Evolutionary conservation across 2,888 invertebrate genomes (phyloP), one percentile per base, ranked within the genome.

Genomic region (Lymantria monacha): DNA sequence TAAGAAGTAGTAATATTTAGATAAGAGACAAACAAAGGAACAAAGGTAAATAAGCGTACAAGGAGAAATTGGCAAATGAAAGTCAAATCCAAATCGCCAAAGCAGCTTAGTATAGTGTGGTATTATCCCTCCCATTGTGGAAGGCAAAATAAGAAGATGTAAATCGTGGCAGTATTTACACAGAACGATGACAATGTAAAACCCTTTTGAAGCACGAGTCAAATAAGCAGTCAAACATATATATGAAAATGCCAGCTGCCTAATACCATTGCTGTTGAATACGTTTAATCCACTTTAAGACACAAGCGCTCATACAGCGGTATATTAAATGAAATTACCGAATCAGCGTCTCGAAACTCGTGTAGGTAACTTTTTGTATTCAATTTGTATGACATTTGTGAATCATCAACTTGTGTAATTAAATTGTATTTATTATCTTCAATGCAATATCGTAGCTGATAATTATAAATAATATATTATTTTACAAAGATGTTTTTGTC

Each of bases 351-450:
- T 51, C 10, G 15, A 41, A 30, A 40, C 41, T 43, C 43, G 37
- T 36, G 37, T 22, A 55, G 46, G 45, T 51, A 48, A 46, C 48
- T 53, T 53, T 51, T 53, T 49, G 43, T 41, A 54, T 57, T 52
- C 59, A 62, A 67, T 69, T 66, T 62, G 59, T 61, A 60, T 65
- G 64, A 69, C 57, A 62, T 69, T 72, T 61, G 58, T 58, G 57
- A 62, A 62, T 69, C 69, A 69, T 71, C 69, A 68, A 72, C 71
- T 61, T 52, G 55, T 56, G 61, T 71, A 71, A 74, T 74, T 66
- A 70, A 70, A 74, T 71, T 65, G 68, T 66, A 61, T 48, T 57
- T 51, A n/a, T n/a, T n/a, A n/a, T 56, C 46, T 51, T 46, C 53
- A 55, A 40, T 49, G 52, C 53, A 12, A 12, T 38, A 12, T 3